phyloP scores from a whole-genome alignment of 2,888 invertebrate genomes.

The Zeuzera pyrina region DNA sequence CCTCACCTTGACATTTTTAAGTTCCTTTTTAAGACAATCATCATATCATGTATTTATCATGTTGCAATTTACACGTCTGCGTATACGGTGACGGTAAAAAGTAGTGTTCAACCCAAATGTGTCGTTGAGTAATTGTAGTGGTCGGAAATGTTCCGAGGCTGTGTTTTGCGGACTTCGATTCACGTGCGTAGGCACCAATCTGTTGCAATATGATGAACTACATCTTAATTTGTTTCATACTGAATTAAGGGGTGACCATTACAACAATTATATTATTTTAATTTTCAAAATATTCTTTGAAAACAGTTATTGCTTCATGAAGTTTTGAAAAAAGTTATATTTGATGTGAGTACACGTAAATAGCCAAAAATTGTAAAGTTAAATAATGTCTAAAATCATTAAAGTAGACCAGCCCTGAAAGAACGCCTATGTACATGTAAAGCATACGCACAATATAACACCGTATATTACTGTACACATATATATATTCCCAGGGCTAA shows the following conservation, averaged over 20 bases:
- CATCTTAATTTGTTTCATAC: slow-evolving; percentile 43
- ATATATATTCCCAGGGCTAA: too few relatives aligned
- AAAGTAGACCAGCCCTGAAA: too few relatives aligned
- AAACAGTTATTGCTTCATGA: too few relatives aligned
- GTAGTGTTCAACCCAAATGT: slow-evolving; percentile 24
- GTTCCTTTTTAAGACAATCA: slow-evolving; percentile 11
- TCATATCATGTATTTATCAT: slow-evolving; percentile 17
- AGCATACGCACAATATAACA: too few relatives aligned
- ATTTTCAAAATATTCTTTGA: too few relatives aligned
- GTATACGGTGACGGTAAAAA: slow-evolving; percentile 19
- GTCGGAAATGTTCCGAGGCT: slow-evolving; percentile 12
- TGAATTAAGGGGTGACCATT: slow-evolving; percentile 30
- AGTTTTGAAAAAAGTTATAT: too few relatives aligned
- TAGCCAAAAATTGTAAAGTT: too few relatives aligned
- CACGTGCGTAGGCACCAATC: slow-evolving; percentile 33
- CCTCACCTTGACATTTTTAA: slow-evolving; percentile 21
- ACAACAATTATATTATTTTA: too few relatives aligned
- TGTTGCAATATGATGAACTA: slow-evolving; percentile 28
- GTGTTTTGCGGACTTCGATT: slow-evolving; percentile 6
- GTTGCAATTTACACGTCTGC: slow-evolving; percentile 20
- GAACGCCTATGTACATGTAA: too few relatives aligned
- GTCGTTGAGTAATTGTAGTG: slow-evolving; percentile 31
- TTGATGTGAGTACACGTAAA: too few relatives aligned
- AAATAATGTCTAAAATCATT: too few relatives aligned
- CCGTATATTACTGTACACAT: too few relatives aligned